Conservation (phyloP, 2,797 vertebrate species). For the Brachyalestes nurse region DNA sequence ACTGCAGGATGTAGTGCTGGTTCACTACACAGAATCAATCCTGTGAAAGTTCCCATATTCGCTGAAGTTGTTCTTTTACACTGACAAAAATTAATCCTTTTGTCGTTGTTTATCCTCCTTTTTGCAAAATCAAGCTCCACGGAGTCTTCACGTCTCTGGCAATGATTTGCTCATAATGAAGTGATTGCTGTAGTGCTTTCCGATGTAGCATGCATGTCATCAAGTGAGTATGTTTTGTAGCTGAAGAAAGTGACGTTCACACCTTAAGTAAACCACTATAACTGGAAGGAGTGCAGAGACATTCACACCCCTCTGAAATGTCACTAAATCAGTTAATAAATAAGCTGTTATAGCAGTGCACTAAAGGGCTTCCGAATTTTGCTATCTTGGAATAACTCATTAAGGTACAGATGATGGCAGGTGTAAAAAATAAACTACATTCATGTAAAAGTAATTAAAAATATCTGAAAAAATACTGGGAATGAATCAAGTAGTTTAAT, state of each 20-base stretch:
- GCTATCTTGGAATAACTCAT: neutral
- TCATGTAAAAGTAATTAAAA: neutral
- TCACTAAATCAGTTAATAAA: conserved; percentile 17
- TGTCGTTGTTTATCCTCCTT: neutral
- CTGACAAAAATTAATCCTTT: neutral
- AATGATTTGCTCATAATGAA: conserved; percentile 1
- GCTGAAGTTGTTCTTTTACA: neutral
- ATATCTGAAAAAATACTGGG: neutral
- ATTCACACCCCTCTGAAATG: conserved; percentile 3
- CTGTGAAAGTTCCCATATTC: neutral
- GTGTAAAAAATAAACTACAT: neutral
- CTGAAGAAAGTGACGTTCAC: conserved; percentile 29
- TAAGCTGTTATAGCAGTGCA: neutral
- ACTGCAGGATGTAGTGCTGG: neutral
- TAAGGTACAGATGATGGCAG: neutral
- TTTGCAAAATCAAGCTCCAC: neutral
- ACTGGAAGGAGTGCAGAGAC: neutral
- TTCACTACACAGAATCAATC: neutral
- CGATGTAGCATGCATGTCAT: conserved; percentile 8
- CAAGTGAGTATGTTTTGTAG: neutral
- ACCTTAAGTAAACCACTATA: conserved; percentile 42
- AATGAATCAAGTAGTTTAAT: neutral
- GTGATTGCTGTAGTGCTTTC: neutral
- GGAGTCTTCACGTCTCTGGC: neutral
- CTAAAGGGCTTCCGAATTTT: neutral